Evolutionary conservation across 2,888 invertebrate species (phyloP), one percentile per base, ranked within the genome.

Genomic region (Ormyrus rosae): DNA sequence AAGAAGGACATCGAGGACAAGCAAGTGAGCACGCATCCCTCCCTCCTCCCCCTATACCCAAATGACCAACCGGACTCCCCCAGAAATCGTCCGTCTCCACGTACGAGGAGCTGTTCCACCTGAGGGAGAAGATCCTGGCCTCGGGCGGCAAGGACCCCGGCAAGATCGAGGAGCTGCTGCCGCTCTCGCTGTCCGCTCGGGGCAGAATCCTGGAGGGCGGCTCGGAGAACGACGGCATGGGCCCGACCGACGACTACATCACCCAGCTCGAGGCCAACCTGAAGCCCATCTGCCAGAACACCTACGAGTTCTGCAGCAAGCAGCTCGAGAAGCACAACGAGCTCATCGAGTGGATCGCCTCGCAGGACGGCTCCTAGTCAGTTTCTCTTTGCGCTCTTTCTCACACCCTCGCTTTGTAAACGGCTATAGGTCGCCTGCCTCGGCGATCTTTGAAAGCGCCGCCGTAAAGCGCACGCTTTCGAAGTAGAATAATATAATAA

Each of bases 131-230:
- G 81, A 80, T 90, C 34, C 83, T 90, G 4, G 76, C 84, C 0
- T 76, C 61, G 55, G 90, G 90, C 5, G 83, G 82, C 6, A 88
- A 86, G 65, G 89, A 89, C 82, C 88, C 89, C 0, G 89, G 89
- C 13, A 86, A 85, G 70, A 70, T 88, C 13, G 89, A 90, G 9
- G 85, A 84, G 9, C 60, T 86, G 13, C 82, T 67, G 5, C 81
- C 75, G 2, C 48, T 48, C 9, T 63, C 70, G 9, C 7, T 48
- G 34, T 51, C 34, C 34, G 34, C 34, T 34, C 34, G 34, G 34
- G 34, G 6, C 51, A 13, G 48, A 11, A 48, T 0, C 13, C 46
- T 8, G 6, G 55, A 61, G 5, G 0, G 4, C n/a, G 10, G 6
- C 8, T 0, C 2, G 6, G 65, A 64, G 8, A 46, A n/a, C 13